Percentiles rank a stretch among this genome's conserved stretches.
phyloP scores from a whole-genome alignment of 1,140 invertebrate species.

The Eubasilissa regina region DNA sequence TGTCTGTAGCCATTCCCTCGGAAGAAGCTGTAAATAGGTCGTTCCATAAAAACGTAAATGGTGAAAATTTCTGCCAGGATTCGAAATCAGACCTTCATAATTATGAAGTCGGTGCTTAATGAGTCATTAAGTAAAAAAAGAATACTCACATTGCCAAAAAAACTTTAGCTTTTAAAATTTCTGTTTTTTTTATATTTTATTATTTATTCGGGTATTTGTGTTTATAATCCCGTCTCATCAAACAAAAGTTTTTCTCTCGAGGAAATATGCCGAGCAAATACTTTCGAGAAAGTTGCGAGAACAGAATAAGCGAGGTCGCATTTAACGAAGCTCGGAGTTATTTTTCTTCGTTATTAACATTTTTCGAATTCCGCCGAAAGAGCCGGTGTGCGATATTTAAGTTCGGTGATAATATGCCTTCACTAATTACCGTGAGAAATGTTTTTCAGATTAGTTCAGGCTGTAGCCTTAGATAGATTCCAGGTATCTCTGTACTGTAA shows the following conservation, averaged over 20 bases:
- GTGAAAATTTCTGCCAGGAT: background rate
- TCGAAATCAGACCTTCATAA: background rate
- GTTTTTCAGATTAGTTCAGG: background rate
- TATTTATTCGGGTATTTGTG: conserved; percentile 15
- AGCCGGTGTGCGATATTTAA: background rate
- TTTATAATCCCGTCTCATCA: background rate
- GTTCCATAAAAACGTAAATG: conserved; percentile 3
- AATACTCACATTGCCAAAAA: background rate
- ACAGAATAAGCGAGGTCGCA: conserved; percentile 9
- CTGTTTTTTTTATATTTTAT: conserved; percentile 15
- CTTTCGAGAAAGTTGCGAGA: background rate
- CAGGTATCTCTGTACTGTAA: no score
- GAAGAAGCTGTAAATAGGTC: background rate
- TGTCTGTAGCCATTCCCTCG: no score
- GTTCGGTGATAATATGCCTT: conserved; percentile 5
- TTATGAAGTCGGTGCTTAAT: conserved; percentile 21
- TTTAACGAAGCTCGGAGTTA: conserved; percentile 1
- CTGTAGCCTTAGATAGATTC: no score
- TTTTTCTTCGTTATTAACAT: conserved; percentile 30
- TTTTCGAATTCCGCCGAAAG: conserved; percentile 2
- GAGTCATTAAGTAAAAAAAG: conserved; percentile 14
- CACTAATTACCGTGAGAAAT: conserved; percentile 10
- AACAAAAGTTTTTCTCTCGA: background rate
- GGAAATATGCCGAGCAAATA: conserved; percentile 24
- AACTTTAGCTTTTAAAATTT: conserved; percentile 18